phyloP scores from a whole-genome alignment of 2,797 vertebrate species.

The Microctenopoma lineatum region DNA sequence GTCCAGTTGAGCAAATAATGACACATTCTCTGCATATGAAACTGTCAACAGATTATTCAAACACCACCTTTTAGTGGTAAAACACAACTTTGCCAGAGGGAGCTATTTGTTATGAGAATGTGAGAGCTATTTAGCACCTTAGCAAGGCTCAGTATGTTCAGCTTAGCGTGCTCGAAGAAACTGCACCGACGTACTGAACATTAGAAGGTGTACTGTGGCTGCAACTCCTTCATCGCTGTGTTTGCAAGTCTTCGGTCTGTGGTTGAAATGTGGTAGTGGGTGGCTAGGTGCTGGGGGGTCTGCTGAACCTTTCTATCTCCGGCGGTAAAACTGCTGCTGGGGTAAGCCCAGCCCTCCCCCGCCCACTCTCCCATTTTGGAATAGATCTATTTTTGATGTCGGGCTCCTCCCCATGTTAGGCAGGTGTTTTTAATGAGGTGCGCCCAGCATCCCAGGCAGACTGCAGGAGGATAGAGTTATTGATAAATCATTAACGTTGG shows the following conservation, averaged over 20 bases:
- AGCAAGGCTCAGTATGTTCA: constrained; percentile 24
- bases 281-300: constrained; percentile 49
- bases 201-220: constrained; percentile 45
- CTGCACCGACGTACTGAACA: constrained; percentile 31
- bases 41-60: constrained; percentile 52
- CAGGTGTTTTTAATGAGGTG: constrained; percentile 81
- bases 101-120: constrained; percentile 26
- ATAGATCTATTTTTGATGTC: constrained; percentile 81
- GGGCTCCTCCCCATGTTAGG: constrained; percentile 66
- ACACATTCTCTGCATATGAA: constrained; percentile 64
- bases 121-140: constrained; percentile 17
- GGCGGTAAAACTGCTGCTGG: constrained; percentile 60
- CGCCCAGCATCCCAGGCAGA: constrained; percentile 72
- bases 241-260: constrained; percentile 39
- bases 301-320: constrained; percentile 69
- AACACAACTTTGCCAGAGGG: constrained; percentile 31
- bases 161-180: constrained; percentile 38
- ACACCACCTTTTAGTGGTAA: constrained; percentile 35
- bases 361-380: constrained; percentile 62
- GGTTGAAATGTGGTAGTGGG: constrained; percentile 59
- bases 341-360: constrained; percentile 37
- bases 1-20: constrained; percentile 77
- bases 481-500: constrained; percentile 89
- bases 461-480: constrained; percentile 79
- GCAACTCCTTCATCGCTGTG: constrained; percentile 66